phyloP scores from a whole-genome alignment of 2,113 vertebrate genomes.

The Podiceps cristatus region DNA sequence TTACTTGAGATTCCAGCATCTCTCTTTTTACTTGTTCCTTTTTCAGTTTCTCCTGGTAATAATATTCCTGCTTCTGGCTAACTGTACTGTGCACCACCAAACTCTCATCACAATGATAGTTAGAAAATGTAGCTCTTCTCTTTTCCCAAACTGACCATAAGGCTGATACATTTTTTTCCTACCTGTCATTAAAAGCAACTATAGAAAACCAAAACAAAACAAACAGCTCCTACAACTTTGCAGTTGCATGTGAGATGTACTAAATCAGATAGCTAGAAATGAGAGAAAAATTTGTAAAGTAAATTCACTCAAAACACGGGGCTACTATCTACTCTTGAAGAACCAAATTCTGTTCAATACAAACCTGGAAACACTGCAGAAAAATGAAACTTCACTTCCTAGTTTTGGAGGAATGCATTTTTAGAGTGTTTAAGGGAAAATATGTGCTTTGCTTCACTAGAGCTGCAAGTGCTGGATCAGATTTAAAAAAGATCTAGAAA shows the following conservation, averaged over 20 bases:
- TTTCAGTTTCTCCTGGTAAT: background rate
- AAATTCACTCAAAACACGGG: background rate
- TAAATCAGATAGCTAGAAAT: background rate
- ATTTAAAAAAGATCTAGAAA: background rate
- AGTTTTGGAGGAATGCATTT: background rate
- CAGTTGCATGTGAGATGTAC: background rate
- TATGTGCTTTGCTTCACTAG: background rate
- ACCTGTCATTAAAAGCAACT: background rate
- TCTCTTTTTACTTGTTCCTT: background rate
- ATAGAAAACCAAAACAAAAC: background rate
- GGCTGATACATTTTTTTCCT: background rate
- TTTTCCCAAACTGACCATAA: background rate
- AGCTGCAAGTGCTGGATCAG: background rate
- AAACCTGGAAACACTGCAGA: background rate
- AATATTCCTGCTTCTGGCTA: slow-evolving; percentile 10
- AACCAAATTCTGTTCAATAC: background rate
- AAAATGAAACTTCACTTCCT: background rate
- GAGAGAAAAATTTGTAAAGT: background rate
- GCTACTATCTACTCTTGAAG: background rate
- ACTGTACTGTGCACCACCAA: background rate
- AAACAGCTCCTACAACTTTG: background rate
- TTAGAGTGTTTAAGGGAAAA: background rate
- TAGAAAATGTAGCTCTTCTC: background rate
- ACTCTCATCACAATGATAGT: background rate
- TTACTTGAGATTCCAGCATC: background rate